phyloP scores from a whole-genome alignment of 1,140 invertebrate genomes.

The Leptinotarsa texana region DNA sequence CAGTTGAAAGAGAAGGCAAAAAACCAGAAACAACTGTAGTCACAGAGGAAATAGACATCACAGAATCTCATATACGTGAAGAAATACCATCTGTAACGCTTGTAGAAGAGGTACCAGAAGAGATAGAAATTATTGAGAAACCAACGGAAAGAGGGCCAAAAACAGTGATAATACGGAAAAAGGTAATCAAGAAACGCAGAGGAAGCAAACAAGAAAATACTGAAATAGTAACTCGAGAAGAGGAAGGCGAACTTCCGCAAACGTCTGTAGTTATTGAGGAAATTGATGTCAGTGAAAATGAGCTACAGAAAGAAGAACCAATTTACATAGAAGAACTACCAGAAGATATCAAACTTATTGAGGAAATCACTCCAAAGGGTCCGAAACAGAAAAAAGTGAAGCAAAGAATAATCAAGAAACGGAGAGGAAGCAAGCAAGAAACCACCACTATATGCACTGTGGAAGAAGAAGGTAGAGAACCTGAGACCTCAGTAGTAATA shows the following conservation, averaged over 20 bases:
- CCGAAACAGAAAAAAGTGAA: constrained; percentile 43
- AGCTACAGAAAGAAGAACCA: constrained; percentile 29
- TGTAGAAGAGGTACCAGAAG: constrained; percentile 31
- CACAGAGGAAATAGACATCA: constrained; percentile 16
- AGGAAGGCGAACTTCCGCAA: constrained; percentile 49
- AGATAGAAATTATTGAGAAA: constrained; percentile 39
- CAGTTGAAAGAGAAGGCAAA: constrained; percentile 52
- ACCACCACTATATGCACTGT: constrained; percentile 50
- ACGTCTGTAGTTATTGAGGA: constrained; percentile 56
- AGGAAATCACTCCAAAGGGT: constrained; percentile 48
- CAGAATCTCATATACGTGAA: background rate
- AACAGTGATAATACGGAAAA: constrained; percentile 47
- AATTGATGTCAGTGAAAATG: constrained; percentile 31
- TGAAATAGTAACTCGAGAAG: constrained; percentile 51
- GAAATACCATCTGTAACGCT: background rate
- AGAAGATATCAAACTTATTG: constrained; percentile 47
- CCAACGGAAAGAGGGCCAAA: background rate
- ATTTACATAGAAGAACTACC: constrained; percentile 52
- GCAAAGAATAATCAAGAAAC: constrained; percentile 45
- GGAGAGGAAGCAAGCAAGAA: constrained; percentile 47
- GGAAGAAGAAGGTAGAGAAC: constrained; percentile 51
- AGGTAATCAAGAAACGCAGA: constrained; percentile 48
- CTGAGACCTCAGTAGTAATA: constrained; percentile 49
- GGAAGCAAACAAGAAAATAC: constrained; percentile 48
- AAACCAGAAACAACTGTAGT: constrained; percentile 31